A percentile compares a stretch with the other conserved stretches of the same genome.
Evolutionary conservation across 2,797 vertebrate species (phyloP).

Genomic region (Oryzias sinensis): DNA sequence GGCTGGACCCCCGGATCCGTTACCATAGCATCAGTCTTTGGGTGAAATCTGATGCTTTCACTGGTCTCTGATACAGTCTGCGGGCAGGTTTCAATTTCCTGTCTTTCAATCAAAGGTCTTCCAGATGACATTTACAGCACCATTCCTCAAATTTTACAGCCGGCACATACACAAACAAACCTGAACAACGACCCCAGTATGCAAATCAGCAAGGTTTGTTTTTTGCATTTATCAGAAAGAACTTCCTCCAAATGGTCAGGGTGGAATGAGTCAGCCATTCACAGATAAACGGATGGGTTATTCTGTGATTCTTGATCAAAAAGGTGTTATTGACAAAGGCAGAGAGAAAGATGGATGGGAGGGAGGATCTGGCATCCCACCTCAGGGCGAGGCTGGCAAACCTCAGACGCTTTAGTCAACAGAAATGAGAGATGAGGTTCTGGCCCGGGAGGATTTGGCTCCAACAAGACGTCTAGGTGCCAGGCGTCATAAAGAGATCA

Average conservation of each 20-base stretch:
- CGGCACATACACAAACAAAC: slow-evolving; percentile 11
- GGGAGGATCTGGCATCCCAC: slow-evolving; percentile 27
- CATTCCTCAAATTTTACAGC: slow-evolving; percentile 10
- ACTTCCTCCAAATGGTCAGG: slow-evolving; percentile 11
- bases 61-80: slow-evolving; percentile 46
- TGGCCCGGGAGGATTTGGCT: slow-evolving; percentile 19
- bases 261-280: slow-evolving; percentile 8
- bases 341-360: slow-evolving; percentile 41
- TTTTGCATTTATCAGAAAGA: slow-evolving; percentile 1
- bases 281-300: no score
- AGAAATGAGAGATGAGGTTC: slow-evolving; percentile 43
- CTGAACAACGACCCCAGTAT: neutral
- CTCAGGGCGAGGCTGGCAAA: slow-evolving; percentile 25
- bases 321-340: slow-evolving; percentile 13
- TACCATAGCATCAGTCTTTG: slow-evolving; percentile 65
- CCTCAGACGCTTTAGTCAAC: slow-evolving; percentile 19
- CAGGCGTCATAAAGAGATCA: slow-evolving; percentile 34
- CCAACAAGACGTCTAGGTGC: slow-evolving; percentile 8
- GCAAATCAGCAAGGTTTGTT: slow-evolving; percentile 22
- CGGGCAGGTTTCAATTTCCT: slow-evolving; percentile 51
- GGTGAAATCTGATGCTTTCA: slow-evolving; percentile 58
- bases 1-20: slow-evolving; percentile 54
- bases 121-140: slow-evolving; percentile 24
- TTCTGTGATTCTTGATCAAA: neutral
- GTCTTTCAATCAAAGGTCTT: slow-evolving; percentile 51